phyloP scores from a whole-genome alignment of 2,113 vertebrate genomes.

The Semnornis frantzii region DNA sequence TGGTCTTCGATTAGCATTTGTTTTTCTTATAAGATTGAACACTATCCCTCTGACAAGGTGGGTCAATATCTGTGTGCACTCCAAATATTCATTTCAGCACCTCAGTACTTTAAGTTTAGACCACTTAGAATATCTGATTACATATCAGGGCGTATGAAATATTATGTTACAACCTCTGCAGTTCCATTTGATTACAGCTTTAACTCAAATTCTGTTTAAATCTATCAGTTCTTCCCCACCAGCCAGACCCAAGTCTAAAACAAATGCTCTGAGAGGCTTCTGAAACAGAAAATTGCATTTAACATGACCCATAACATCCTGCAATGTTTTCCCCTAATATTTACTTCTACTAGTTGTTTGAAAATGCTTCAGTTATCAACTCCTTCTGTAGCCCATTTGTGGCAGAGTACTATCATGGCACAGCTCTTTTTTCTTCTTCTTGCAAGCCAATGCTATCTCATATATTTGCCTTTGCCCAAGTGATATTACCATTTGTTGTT shows the following conservation, averaged over 20 bases:
- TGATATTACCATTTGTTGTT: neutral
- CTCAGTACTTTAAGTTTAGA: neutral
- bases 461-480: neutral
- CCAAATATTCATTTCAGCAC: neutral
- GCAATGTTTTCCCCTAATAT: neutral
- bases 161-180: neutral
- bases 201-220: neutral
- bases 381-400: neutral
- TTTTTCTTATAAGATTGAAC: neutral
- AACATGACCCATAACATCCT: neutral
- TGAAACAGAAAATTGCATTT: neutral
- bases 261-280: neutral
- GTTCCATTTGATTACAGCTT: neutral
- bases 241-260: neutral
- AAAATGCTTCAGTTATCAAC: neutral
- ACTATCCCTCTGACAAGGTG: neutral
- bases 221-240: neutral
- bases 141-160: neutral
- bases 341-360: neutral
- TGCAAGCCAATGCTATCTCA: neutral
- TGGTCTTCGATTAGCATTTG: neutral
- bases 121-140: neutral
- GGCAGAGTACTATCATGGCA: neutral
- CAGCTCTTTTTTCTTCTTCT: neutral
- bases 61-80: neutral